Evolutionary conservation across 2,113 vertebrate genomes (phyloP).

Genomic region (Furnarius figulus): DNA sequence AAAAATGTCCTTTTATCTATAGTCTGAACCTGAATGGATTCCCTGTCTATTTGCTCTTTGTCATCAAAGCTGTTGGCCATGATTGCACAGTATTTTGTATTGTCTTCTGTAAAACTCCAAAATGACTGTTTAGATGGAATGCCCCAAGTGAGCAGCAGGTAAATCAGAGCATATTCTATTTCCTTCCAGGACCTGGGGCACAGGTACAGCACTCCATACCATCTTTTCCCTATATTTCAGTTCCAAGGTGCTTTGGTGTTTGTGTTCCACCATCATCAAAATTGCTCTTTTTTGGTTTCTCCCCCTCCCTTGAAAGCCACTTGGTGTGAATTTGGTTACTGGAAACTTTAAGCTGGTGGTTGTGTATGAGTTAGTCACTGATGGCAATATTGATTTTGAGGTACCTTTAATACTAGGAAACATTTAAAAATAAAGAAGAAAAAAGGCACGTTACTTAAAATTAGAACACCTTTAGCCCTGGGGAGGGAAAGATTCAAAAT

Average conservation of each 20-base stretch:
- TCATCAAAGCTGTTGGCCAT: not conserved
- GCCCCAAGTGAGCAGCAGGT: not conserved
- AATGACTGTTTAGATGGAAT: conserved; percentile 26
- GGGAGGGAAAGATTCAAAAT: not conserved
- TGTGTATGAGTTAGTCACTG: not conserved
- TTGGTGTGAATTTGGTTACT: not conserved
- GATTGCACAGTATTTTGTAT: not conserved
- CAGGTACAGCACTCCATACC: not conserved
- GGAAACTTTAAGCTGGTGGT: not conserved
- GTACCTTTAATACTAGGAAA: not conserved
- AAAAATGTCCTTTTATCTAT: conserved; percentile 44
- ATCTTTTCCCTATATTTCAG: not conserved
- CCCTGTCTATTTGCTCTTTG: not conserved
- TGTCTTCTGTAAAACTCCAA: conserved; percentile 7
- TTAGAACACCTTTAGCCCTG: not conserved
- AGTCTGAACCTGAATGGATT: conserved; percentile 11
- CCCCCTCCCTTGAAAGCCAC: not conserved
- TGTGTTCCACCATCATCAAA: conserved; percentile 34
- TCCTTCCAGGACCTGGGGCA: not conserved
- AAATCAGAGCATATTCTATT: not conserved
- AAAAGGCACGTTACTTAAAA: not conserved
- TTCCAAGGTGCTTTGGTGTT: not conserved
- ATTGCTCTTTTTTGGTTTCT: not conserved
- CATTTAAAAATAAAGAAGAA: not conserved
- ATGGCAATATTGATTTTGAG: not conserved